A percentile compares a stretch with the other conserved stretches of the same genome.
These are phyloP conservation scores for Lathamus discolor DNA, from an alignment of 2,113 vertebrate species.

Conservation along the genomic window DNA sequence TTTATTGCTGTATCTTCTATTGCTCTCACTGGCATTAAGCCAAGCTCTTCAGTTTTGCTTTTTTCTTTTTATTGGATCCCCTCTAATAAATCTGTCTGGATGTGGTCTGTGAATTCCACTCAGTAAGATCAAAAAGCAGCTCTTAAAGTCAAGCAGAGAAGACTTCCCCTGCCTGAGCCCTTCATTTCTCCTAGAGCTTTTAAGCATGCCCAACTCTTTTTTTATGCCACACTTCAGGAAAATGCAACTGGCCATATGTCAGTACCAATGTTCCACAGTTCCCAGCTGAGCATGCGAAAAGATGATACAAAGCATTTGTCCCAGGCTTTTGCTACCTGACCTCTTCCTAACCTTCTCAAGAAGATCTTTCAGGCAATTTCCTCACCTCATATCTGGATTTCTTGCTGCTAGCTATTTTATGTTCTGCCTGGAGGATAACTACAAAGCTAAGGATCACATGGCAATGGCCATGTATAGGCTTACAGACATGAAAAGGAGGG, in stretches of 20 bases:
- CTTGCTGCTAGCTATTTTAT: background rate
- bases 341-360: background rate
- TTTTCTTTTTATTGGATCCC: background rate
- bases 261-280: background rate
- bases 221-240: background rate
- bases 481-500: background rate
- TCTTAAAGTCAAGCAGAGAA: background rate
- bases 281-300: background rate
- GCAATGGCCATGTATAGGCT: background rate
- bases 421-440: background rate
- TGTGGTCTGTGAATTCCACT: background rate
- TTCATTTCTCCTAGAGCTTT: background rate
- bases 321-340: background rate
- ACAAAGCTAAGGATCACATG: background rate
- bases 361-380: background rate
- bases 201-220: background rate
- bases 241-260: background rate
- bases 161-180: background rate
- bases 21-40: background rate
- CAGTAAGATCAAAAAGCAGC: background rate
- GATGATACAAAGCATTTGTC: background rate
- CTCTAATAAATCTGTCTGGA: background rate
- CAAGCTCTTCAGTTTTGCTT: background rate
- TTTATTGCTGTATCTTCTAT: background rate
- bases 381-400: background rate